Evolutionary conservation across 2,113 vertebrate species (phyloP), one percentile per base, ranked within the genome.

Genomic region (Poeciliopsis occidentalis): DNA sequence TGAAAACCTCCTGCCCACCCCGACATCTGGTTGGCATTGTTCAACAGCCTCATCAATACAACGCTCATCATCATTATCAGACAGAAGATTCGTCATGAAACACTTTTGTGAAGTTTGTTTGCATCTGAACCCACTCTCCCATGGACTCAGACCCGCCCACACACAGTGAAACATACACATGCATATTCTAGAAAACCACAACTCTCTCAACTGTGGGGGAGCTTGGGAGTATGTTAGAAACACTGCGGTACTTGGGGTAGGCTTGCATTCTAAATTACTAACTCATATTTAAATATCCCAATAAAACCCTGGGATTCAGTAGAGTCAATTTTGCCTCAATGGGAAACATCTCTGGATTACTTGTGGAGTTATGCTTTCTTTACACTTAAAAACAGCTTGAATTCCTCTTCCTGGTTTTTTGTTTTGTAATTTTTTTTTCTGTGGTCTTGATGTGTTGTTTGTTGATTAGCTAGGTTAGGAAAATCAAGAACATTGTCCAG

Each of bases 51-150:
- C 87, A 77, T 89, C 84, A 82, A 63, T 84, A 54, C 65, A 27
- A 83, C 39, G 34, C 75, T 83, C 85, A 76, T 91, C 85, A 85
- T 92, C 87, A 85, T 90, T 77, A 87, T 85, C 78, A 74, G 81
- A 60, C 13, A 17, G 77, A 85, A 71, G 69, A 30, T 22, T n/a
- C 4, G 76, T 84, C 82, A 89, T 90, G 81, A 89, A 86, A 86
- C 88, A 75, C 78, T n/a, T 91, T 92, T 85, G 51, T 67, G 67
- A 67, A 78, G 76, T 89, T 91, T 85, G 82, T 87, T 91, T 91
- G 80, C 75, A 85, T 85, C 66, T 32, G 66, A 71, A 76, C 65
- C 82, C 79, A 84, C 64, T 88, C 85, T 88, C 86, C 86, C 88
- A 90, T 85, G 87, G 71, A 88, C 81, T 67, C 80, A 85, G 78